Percentiles rank a stretch among this genome's conserved stretches.
Evolutionary conservation across 1,140 invertebrate species (phyloP).

Genomic region (Solenopsis fugax): DNA sequence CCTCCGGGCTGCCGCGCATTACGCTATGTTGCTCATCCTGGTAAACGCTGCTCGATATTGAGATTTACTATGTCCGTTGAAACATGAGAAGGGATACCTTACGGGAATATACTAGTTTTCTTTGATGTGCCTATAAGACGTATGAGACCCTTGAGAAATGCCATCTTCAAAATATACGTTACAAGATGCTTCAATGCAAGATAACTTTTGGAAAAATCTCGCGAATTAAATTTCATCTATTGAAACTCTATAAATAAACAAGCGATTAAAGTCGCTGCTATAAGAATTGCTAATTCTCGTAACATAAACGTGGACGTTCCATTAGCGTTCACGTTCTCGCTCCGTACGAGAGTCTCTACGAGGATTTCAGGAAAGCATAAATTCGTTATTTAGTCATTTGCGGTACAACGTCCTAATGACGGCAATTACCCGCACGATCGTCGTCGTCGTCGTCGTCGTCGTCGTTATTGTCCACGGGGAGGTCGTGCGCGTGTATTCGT

Average conservation of each 20-base stretch:
- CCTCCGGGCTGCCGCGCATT: background rate
- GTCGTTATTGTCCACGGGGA: conserved; percentile 47
- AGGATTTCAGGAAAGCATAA: conserved; percentile 79
- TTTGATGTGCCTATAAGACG: background rate
- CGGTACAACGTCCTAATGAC: conserved; percentile 73
- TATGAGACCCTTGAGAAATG: background rate
- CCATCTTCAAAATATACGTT: background rate
- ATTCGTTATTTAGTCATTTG: conserved; percentile 78
- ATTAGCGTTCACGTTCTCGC: conserved; percentile 13
- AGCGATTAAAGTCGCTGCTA: background rate
- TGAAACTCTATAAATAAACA: conserved; percentile 5
- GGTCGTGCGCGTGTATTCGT: conserved; percentile 50
- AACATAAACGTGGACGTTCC: conserved; percentile 9
- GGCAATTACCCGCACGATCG: conserved; percentile 77
- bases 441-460: background rate
- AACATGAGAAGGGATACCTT: background rate
- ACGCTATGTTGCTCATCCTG: conserved; percentile 12
- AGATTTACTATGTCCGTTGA: background rate
- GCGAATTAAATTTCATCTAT: background rate
- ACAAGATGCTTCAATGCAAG: background rate
- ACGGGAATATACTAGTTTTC: background rate
- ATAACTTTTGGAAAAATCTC: background rate
- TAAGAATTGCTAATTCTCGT: conserved; percentile 9
- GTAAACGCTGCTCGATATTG: conserved; percentile 23
- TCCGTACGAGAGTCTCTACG: conserved; percentile 29